A percentile compares a stretch with the other conserved stretches of the same genome.
phyloP scores from a whole-genome alignment of 2,888 invertebrate genomes.

The Andrena camellia region DNA sequence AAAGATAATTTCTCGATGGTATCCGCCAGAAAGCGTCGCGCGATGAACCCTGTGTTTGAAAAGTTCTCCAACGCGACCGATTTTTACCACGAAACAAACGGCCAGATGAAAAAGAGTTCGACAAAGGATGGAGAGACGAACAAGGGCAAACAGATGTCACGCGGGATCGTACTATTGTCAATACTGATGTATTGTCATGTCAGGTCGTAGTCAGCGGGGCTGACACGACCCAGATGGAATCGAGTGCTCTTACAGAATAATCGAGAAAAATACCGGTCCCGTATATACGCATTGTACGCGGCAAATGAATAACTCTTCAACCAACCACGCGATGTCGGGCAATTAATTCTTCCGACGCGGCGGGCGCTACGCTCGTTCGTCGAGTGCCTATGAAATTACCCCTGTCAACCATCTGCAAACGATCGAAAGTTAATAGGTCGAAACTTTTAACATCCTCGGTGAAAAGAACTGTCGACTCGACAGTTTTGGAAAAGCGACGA shows the following conservation, averaged over 20 bases:
- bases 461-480: not conserved
- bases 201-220: slow-evolving; percentile 65
- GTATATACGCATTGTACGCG: slow-evolving; percentile 50
- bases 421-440: not conserved
- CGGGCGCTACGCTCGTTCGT: slow-evolving; percentile 18
- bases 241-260: slow-evolving; percentile 70
- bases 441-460: not conserved
- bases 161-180: slow-evolving; percentile 69
- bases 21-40: not conserved
- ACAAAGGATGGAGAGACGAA: slow-evolving; percentile 41
- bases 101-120: slow-evolving; percentile 29
- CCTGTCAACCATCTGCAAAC: not conserved
- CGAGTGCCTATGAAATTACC: slow-evolving; percentile 39
- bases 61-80: slow-evolving; percentile 49
- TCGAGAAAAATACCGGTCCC: slow-evolving; percentile 55
- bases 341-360: slow-evolving; percentile 54
- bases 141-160: slow-evolving; percentile 52
- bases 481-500: not conserved
- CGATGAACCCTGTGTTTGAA: slow-evolving; percentile 25
- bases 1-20: slow-evolving; percentile 21
- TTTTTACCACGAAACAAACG: slow-evolving; percentile 61
- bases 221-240: slow-evolving; percentile 76
- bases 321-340: slow-evolving; percentile 35
- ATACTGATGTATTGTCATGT: slow-evolving; percentile 74
- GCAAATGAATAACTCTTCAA: slow-evolving; percentile 53